Percentiles rank a stretch among this genome's conserved stretches.
These are phyloP conservation scores for Pissodes strobi DNA, from an alignment of 1,140 invertebrate species.

Conservation along the genomic window DNA sequence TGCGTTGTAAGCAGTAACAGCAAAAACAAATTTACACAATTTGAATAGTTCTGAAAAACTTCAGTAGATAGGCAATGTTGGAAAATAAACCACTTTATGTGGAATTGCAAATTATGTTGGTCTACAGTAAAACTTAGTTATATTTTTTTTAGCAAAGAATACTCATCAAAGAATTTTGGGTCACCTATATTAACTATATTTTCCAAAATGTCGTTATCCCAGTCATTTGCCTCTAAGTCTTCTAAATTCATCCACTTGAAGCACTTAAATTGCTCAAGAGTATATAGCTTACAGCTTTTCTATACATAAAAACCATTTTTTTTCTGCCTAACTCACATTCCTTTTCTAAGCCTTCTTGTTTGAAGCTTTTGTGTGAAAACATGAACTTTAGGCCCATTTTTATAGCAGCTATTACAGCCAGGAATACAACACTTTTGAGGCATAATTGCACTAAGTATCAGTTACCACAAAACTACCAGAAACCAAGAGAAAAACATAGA, in stretches of 20 bases:
- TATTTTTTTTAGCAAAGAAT: no score
- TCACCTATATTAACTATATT: neutral
- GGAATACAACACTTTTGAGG: no score
- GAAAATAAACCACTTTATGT: neutral
- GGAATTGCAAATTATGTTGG: neutral
- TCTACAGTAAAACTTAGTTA: neutral
- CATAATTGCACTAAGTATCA: no score
- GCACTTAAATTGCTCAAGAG: neutral
- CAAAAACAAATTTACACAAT: neutral
- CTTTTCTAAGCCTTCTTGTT: no score
- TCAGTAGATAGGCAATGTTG: neutral
- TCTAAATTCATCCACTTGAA: neutral
- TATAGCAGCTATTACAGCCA: no score
- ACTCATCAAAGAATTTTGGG: no score
- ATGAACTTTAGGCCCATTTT: no score
- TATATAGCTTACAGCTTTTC: neutral
- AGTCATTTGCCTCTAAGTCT: neutral
- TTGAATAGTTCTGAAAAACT: neutral
- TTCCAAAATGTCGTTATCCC: neutral
- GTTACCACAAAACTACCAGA: no score
- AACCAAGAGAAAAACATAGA: no score
- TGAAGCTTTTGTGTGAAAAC: no score
- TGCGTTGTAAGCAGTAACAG: neutral
- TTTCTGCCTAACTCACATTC: no score
- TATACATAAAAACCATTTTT: neutral